Percentiles rank a stretch among this genome's conserved stretches.
phyloP scores from a whole-genome alignment of 2,113 vertebrate species.

The Neotragus pygmaeus region DNA sequence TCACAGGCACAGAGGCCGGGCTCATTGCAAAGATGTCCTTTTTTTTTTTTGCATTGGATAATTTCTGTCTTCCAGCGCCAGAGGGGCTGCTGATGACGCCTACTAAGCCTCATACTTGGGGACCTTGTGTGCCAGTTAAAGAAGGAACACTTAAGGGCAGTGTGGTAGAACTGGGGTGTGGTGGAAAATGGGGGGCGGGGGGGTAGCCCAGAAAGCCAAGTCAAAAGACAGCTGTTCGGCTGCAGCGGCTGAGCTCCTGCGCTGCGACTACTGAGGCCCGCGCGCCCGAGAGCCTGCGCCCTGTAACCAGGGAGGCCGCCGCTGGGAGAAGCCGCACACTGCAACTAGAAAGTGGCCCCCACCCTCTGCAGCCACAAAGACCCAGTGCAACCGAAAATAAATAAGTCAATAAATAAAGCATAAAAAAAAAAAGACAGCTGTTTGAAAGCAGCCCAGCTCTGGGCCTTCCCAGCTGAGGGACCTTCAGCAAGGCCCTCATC shows the following conservation, averaged over 20 bases:
- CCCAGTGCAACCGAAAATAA: neutral
- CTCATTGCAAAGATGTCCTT: accelerated
- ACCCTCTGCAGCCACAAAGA: neutral
- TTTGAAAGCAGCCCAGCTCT: neutral
- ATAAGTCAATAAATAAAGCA: neutral
- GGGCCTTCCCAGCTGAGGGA: neutral
- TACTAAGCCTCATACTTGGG: accelerated
- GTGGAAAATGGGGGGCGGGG: neutral
- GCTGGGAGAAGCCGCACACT: neutral
- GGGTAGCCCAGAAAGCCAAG: neutral
- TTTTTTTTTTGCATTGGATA: neutral
- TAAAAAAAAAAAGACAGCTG: neutral
- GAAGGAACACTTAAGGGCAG: neutral
- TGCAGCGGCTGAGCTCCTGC: neutral
- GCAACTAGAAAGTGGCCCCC: neutral
- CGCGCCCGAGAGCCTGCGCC: neutral
- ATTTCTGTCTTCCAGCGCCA: neutral
- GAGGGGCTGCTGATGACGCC: accelerated
- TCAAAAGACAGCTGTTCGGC: neutral
- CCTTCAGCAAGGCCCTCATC: neutral
- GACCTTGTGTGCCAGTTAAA: neutral
- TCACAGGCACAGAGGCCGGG: neutral
- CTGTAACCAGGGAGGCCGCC: neutral
- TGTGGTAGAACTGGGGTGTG: neutral
- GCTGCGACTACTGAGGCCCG: neutral